These are phyloP conservation scores for Margarornis squamiger DNA, from an alignment of 2,797 vertebrate species.

Conservation along the genomic window DNA sequence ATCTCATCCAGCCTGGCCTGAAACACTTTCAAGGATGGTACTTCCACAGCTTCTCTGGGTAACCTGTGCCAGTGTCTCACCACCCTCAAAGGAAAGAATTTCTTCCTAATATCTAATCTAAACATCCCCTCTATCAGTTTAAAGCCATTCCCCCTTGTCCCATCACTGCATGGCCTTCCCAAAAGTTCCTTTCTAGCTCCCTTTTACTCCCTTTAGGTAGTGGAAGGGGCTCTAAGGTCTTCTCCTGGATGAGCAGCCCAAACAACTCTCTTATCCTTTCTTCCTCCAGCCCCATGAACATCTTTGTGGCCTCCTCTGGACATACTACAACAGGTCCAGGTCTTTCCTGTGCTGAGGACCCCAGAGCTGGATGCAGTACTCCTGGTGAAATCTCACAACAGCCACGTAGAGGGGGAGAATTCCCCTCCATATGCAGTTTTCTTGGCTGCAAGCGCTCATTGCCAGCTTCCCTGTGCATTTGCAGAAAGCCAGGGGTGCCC, in stretches of 20 bases:
- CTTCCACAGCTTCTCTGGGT: neutral
- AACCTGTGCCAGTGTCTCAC: neutral
- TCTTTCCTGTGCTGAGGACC: neutral
- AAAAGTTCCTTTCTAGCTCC: neutral
- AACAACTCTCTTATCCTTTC: neutral
- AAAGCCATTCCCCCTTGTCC: neutral
- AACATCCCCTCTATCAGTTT: neutral
- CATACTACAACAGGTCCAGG: neutral
- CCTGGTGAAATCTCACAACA: neutral
- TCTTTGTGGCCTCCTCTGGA: neutral
- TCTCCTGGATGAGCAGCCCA: neutral
- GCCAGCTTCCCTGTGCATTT: neutral
- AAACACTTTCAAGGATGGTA: neutral
- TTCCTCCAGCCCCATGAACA: neutral
- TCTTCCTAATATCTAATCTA: neutral
- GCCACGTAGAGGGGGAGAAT: neutral
- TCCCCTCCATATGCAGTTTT: neutral
- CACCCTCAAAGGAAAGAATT: neutral
- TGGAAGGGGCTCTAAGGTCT: neutral
- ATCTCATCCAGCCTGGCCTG: neutral
- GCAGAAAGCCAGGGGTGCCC: neutral
- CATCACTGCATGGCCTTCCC: neutral
- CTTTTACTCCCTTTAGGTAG: neutral
- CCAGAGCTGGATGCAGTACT: neutral
- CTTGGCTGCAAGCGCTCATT: neutral